Percentiles rank a stretch among this genome's conserved stretches.
phyloP scores from a whole-genome alignment of 2,888 invertebrate species.

The Kuschelorhynchus macadamiae region DNA sequence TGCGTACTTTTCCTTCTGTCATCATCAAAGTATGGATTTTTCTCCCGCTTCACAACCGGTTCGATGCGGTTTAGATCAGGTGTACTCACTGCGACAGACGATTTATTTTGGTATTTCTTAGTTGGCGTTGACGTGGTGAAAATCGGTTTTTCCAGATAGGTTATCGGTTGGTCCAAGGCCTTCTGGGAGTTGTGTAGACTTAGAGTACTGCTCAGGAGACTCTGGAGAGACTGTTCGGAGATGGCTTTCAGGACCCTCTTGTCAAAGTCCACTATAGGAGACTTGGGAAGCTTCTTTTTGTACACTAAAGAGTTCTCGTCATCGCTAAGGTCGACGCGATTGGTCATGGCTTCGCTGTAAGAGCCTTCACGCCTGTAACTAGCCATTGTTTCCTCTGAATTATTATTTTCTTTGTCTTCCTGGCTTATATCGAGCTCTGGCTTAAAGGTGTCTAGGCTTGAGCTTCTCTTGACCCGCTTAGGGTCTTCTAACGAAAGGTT shows the following conservation, averaged over 20 bases:
- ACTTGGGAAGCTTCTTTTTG: slow-evolving; percentile 66
- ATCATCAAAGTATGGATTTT: slow-evolving; percentile 33
- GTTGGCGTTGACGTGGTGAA: slow-evolving; percentile 51
- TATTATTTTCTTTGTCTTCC: slow-evolving; percentile 4
- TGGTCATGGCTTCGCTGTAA: slow-evolving; percentile 66
- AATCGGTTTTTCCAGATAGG: slow-evolving; percentile 30
- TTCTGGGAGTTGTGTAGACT: slow-evolving; percentile 47
- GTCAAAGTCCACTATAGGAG: slow-evolving; percentile 65
- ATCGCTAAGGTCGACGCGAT: slow-evolving; percentile 66
- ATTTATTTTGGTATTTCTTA: slow-evolving; percentile 39
- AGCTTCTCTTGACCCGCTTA: background rate
- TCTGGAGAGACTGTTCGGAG: slow-evolving; percentile 66
- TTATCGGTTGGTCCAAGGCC: slow-evolving; percentile 24
- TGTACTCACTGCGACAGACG: slow-evolving; percentile 69
- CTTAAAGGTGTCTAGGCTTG: background rate
- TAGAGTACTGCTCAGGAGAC: slow-evolving; percentile 55
- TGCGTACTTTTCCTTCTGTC: slow-evolving; percentile 71
- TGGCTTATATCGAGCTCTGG: background rate
- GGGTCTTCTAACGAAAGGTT: too few relatives aligned
- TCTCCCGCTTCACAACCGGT: slow-evolving; percentile 40
- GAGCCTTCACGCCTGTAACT: slow-evolving; percentile 65
- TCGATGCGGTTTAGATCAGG: slow-evolving; percentile 71
- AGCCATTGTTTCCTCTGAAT: slow-evolving; percentile 46
- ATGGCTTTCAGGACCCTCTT: slow-evolving; percentile 65
- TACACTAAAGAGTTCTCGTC: slow-evolving; percentile 73